Evolutionary conservation across 2,113 vertebrate species (phyloP).

Genomic region (Perca fluviatilis): DNA sequence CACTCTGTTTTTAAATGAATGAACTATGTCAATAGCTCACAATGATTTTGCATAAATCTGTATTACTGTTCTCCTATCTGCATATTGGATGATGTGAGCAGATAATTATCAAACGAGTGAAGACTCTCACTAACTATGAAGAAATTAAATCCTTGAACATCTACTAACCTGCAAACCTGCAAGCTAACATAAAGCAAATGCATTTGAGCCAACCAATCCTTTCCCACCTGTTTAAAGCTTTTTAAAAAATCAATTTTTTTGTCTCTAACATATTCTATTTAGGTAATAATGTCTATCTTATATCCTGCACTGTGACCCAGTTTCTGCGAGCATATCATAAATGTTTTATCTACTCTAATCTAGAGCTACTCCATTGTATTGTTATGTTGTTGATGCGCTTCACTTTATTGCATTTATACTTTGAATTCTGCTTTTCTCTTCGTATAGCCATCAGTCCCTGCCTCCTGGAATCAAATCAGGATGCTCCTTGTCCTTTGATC

Average conservation of each 20-base stretch:
- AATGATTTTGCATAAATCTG: constrained; percentile 35
- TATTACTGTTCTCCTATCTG: constrained; percentile 43
- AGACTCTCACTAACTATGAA: not conserved
- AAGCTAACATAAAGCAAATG: not conserved
- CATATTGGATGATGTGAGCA: constrained; percentile 26
- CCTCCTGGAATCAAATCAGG: constrained; percentile 4
- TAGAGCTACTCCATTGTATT: constrained; percentile 11
- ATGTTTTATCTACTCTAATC: constrained; percentile 15
- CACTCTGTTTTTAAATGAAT: constrained; percentile 45
- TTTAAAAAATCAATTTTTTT: not conserved
- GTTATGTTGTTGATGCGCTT: constrained; percentile 23
- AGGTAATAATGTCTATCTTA: not conserved
- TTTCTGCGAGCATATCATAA: constrained; percentile 29
- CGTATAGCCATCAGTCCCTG: not conserved
- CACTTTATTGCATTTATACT: constrained; percentile 2
- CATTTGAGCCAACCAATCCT: not conserved
- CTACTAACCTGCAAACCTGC: constrained; percentile 14
- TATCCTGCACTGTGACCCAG: constrained; percentile 25
- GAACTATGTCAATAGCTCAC: constrained; percentile 44
- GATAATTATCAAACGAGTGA: constrained; percentile 11
- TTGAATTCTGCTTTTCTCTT: not conserved
- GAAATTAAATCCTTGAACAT: not conserved
- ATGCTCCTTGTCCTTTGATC: constrained; percentile 10
- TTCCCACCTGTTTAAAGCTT: not conserved
- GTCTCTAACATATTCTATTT: not conserved